A percentile compares a stretch with the other conserved stretches of the same genome.
Conservation (phyloP, 2,888 invertebrate species). For the Amphipoea lucens region DNA sequence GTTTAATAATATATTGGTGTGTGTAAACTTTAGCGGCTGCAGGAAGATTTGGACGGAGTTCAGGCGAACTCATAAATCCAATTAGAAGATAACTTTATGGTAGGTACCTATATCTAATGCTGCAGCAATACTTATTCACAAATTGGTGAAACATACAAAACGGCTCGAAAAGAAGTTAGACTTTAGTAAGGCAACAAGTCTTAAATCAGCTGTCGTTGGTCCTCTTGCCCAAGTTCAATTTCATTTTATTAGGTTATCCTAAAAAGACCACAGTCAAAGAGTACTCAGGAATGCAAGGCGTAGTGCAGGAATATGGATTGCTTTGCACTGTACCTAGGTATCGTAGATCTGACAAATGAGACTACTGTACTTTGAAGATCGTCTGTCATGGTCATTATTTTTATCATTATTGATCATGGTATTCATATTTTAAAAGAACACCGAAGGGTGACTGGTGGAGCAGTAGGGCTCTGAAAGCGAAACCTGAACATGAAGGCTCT, state of each 20-base stretch:
- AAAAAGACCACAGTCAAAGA: background rate
- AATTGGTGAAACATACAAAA: background rate
- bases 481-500: background rate
- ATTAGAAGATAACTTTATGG: slow-evolving; percentile 9
- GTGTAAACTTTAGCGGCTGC: slow-evolving; percentile 16
- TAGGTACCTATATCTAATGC: background rate
- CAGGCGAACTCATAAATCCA: slow-evolving; percentile 24
- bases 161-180: too few species aligned
- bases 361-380: too few species aligned
- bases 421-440: background rate
- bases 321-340: background rate
- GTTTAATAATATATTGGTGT: slow-evolving; percentile 22
- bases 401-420: too few species aligned
- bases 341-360: background rate
- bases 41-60: background rate
- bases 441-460: background rate
- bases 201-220: background rate
- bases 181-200: background rate
- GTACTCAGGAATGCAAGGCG: background rate
- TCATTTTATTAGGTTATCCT: background rate
- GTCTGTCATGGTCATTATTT: too few species aligned
- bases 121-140: background rate
- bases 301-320: background rate
- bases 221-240: background rate
- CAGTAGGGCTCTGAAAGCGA: background rate